Evolutionary conservation across 64 coral and sea anemone genomes (phyloP).

Genomic region (Trachythela sp.): DNA sequence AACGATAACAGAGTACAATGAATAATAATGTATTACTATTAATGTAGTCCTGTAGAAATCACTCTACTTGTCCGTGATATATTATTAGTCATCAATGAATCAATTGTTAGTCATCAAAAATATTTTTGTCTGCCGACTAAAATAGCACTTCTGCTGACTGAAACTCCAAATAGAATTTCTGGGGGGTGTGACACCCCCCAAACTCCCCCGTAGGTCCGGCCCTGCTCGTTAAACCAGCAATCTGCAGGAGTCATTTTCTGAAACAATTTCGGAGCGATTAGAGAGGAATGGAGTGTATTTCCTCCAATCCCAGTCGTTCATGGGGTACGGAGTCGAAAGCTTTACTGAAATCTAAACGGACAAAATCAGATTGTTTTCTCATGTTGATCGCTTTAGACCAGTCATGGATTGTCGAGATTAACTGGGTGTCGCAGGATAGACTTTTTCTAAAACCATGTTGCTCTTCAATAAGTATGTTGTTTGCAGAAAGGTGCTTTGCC

Average conservation of each 20-base stretch:
- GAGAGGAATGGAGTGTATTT: constrained; percentile 19
- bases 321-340: not conserved
- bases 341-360: not conserved
- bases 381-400: not conserved
- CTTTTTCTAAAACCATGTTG: not conserved
- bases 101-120: too few species aligned
- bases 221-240: too few species aligned
- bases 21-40: too few species aligned
- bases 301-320: not conserved
- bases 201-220: too few species aligned
- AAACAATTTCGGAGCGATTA: constrained; percentile 27
- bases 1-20: too few species aligned
- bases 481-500: not conserved
- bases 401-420: not conserved
- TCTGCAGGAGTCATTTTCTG: constrained; percentile 9
- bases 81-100: too few species aligned
- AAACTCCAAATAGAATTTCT: too few species aligned
- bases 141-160: too few species aligned
- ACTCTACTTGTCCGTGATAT: too few species aligned
- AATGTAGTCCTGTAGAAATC: too few species aligned
- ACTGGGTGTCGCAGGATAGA: not conserved
- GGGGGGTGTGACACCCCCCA: too few species aligned
- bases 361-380: not conserved
- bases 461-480: not conserved
- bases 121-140: too few species aligned